Evolutionary conservation across 35 echinoderm and acorn worm species (phyloP).

Genomic region (Lytechinus pictus): DNA sequence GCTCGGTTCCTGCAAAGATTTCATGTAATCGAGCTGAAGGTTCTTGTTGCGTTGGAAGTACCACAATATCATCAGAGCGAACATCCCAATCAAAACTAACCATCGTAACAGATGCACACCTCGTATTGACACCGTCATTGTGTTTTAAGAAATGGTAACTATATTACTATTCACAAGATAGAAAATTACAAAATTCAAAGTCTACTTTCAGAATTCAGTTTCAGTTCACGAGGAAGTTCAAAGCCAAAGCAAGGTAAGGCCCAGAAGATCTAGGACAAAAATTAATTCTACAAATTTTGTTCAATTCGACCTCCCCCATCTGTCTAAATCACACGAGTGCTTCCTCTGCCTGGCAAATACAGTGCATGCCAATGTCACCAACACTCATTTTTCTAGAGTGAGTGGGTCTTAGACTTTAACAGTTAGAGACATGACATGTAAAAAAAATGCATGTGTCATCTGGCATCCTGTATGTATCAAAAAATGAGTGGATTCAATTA

Average conservation of each 20-base stretch:
- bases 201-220: not conserved
- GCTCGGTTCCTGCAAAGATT: constrained; percentile 54
- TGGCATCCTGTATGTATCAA: no score
- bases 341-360: no score
- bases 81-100: constrained; percentile 53
- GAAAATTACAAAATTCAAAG: not conserved
- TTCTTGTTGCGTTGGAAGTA: constrained; percentile 59
- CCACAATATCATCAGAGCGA: constrained; percentile 60
- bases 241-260: not conserved
- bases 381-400: no score
- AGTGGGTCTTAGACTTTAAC: no score
- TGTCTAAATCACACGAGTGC: no score
- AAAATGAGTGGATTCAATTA: no score
- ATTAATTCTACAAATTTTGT: not conserved
- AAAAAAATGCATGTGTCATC: no score
- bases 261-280: not conserved
- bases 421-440: no score
- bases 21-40: constrained; percentile 35
- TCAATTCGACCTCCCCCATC: not conserved
- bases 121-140: constrained; percentile 70
- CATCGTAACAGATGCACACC: constrained; percentile 87
- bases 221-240: not conserved
- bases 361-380: no score
- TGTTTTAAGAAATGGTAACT: not conserved
- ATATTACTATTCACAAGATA: not conserved